Percentiles rank a stretch among this genome's conserved stretches.
Evolutionary conservation across 1,140 invertebrate genomes (phyloP).

Genomic region (Cotesia typhae): DNA sequence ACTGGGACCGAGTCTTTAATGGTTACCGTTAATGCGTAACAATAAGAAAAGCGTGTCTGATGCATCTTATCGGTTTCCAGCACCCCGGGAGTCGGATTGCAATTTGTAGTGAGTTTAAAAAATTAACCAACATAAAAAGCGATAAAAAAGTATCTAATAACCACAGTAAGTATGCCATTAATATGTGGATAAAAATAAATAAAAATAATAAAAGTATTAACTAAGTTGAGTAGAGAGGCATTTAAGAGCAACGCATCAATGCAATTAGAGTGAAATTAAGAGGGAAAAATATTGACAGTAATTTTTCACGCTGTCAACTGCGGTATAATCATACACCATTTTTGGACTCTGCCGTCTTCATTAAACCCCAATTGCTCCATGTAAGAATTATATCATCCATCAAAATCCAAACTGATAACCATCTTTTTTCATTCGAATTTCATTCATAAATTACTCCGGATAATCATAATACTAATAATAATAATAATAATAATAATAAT

Average conservation of each 20-base stretch:
- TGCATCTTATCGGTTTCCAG: not conserved
- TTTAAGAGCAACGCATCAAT: not conserved
- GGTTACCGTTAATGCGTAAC: not conserved
- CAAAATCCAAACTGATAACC: conserved; percentile 7
- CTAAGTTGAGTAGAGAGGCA: no score
- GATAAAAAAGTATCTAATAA: conserved; percentile 4
- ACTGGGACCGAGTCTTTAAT: not conserved
- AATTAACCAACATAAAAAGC: not conserved
- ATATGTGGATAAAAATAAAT: no score
- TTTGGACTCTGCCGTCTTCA: conserved; percentile 10
- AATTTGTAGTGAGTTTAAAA: not conserved
- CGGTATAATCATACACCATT: conserved; percentile 23
- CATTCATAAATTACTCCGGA: not conserved
- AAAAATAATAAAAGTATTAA: no score
- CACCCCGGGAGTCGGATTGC: conserved; percentile 8
- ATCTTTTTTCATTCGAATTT: not conserved
- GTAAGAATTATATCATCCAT: conserved; percentile 12
- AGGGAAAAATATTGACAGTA: not conserved
- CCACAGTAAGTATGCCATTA: no score
- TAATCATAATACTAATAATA: no score
- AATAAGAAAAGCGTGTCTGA: conserved; percentile 18
- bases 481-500: not conserved
- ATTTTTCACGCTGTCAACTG: conserved; percentile 15
- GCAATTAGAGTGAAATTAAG: not conserved
- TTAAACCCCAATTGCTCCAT: conserved; percentile 17